These are phyloP conservation scores for Geotrupes spiniger DNA, from an alignment of 2,888 invertebrate species.

Conservation along the genomic window DNA sequence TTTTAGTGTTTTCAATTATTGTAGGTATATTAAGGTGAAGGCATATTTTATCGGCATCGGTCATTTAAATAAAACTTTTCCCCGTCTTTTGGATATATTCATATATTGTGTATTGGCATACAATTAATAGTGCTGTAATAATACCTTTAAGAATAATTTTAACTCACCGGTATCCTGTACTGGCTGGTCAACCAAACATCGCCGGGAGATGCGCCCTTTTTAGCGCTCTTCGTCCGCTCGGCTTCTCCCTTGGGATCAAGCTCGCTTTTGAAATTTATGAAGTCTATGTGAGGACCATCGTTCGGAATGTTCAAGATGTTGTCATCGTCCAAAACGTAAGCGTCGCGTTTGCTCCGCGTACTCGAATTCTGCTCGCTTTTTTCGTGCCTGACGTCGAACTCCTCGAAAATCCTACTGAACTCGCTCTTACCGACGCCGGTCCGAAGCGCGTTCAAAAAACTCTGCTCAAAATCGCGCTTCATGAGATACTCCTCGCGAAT, in stretches of 20 bases:
- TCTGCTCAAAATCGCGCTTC: constrained; percentile 39
- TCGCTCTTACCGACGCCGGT: constrained; percentile 38
- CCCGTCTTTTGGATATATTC: no score
- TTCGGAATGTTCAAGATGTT: constrained; percentile 35
- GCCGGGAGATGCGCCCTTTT: constrained; percentile 67
- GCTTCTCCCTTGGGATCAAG: constrained; percentile 52
- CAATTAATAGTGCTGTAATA: no score
- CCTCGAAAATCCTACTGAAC: constrained; percentile 37
- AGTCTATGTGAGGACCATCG: constrained; percentile 19
- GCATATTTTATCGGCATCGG: no score
- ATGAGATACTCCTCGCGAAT: constrained; percentile 43
- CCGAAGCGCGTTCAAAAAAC: constrained; percentile 39
- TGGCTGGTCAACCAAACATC: constrained; percentile 84
- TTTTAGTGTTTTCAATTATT: no score
- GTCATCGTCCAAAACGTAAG: constrained; percentile 31
- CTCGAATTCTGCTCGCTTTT: constrained; percentile 14
- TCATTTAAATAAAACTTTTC: no score
- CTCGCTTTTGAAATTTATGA: constrained; percentile 13
- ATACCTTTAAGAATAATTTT: no score
- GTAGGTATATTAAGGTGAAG: no score
- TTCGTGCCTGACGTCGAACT: constrained; percentile 24
- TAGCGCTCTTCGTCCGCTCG: constrained; percentile 60
- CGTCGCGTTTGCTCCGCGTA: constrained; percentile 28
- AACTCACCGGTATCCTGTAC: constrained; percentile 79
- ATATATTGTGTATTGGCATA: no score